These are phyloP conservation scores for Chironomus riparius DNA, from an alignment of 2,888 invertebrate species.

Conservation along the genomic window DNA sequence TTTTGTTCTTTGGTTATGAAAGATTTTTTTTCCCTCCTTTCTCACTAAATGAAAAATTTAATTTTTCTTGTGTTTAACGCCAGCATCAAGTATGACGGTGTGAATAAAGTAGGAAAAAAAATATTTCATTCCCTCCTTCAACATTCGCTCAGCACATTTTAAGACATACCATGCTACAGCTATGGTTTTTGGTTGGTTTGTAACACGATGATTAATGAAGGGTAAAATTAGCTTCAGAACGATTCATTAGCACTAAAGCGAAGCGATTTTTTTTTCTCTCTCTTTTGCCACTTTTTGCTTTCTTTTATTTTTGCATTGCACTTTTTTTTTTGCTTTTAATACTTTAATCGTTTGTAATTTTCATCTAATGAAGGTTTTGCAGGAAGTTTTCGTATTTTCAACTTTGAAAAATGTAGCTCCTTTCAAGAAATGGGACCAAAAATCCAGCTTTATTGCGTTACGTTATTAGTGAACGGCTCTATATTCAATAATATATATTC, in stretches of 20 bases:
- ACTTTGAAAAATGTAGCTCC: too few relatives aligned
- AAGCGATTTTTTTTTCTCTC: not conserved
- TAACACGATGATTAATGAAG: slow-evolving; percentile 24
- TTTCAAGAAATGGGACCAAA: too few relatives aligned
- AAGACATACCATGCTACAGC: not conserved
- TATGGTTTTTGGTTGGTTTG: not conserved
- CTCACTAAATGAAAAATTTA: not conserved
- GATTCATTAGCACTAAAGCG: slow-evolving; percentile 20
- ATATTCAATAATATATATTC: too few relatives aligned
- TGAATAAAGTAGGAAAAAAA: not conserved
- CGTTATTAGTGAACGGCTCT: too few relatives aligned
- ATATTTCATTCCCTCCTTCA: not conserved
- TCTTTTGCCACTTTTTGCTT: not conserved
- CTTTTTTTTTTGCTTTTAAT: not conserved
- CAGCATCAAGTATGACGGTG: slow-evolving; percentile 19
- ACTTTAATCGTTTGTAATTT: not conserved
- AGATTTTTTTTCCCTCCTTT: not conserved
- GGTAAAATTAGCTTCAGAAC: slow-evolving; percentile 26
- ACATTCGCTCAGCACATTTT: not conserved
- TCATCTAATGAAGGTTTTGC: not conserved
- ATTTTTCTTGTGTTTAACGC: not conserved
- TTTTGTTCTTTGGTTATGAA: too few relatives aligned
- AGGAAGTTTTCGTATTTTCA: too few relatives aligned
- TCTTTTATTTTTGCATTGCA: not conserved
- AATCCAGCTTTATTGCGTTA: too few relatives aligned